These are phyloP conservation scores for Sporophila hypoxantha DNA, from an alignment of 2,113 vertebrate species.

Conservation along the genomic window DNA sequence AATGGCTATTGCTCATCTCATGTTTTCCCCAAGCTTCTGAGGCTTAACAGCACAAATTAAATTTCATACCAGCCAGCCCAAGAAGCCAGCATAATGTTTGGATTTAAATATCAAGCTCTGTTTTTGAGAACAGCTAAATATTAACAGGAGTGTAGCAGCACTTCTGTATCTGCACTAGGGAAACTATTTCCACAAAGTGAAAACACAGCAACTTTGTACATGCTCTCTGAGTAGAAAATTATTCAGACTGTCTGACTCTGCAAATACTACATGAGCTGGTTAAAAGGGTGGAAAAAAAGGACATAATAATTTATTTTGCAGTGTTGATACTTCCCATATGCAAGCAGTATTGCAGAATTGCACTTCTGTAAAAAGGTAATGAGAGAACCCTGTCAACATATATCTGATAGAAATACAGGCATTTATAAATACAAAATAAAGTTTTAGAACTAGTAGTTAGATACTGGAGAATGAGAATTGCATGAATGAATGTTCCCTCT, in stretches of 20 bases:
- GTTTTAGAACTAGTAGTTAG: neutral
- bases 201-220: conserved; percentile 1
- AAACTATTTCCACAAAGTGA: neutral
- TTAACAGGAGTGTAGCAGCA: neutral
- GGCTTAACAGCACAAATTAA: conserved; percentile 51
- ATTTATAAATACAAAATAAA: neutral
- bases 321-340: neutral
- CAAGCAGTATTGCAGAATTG: neutral
- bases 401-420: neutral
- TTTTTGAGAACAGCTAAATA: conserved; percentile 25
- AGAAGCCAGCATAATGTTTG: conserved; percentile 35
- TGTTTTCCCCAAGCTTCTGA: conserved; percentile 37
- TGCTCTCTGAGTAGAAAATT: conserved; percentile 34
- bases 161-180: neutral
- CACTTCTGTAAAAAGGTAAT: neutral
- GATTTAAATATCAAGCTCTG: conserved; percentile 42
- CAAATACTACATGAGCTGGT: neutral
- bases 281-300: neutral
- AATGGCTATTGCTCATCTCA: conserved; percentile 30
- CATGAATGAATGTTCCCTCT: neutral
- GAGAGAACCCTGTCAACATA: neutral
- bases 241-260: conserved; percentile 16
- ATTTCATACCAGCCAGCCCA: conserved; percentile 49
- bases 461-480: neutral
- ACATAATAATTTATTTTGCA: neutral